These are phyloP conservation scores for Anoplophora glabripennis DNA, from an alignment of 1,140 invertebrate species.

Conservation along the genomic window DNA sequence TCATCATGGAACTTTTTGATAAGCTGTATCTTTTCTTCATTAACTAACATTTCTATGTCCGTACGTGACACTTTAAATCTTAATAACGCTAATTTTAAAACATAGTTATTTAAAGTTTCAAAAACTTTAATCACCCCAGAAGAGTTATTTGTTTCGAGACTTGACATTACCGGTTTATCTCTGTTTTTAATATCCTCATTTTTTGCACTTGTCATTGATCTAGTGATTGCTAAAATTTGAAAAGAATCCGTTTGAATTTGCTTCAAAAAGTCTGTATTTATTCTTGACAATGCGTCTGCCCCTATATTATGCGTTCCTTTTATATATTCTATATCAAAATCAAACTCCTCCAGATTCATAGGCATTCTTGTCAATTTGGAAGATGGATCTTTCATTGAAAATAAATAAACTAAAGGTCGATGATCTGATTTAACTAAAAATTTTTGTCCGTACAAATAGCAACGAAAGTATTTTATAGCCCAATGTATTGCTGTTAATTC, in stretches of 20 bases:
- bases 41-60: background rate
- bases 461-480: slow-evolving; percentile 8
- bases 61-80: background rate
- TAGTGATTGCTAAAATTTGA: no score
- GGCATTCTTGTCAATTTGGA: slow-evolving; percentile 10
- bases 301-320: background rate
- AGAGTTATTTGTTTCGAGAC: background rate
- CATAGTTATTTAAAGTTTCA: background rate
- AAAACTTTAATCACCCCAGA: background rate
- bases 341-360: background rate
- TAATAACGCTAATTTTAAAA: background rate
- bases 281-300: background rate
- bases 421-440: slow-evolving; percentile 17
- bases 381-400: slow-evolving; percentile 4
- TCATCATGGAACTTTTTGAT: slow-evolving; percentile 8
- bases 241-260: background rate
- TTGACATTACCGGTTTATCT: background rate
- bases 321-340: background rate
- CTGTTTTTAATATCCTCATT: background rate
- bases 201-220: background rate
- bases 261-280: background rate
- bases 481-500: slow-evolving; percentile 10
- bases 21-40: background rate
- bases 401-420: slow-evolving; percentile 17
- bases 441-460: slow-evolving; percentile 9